Percentiles rank a stretch among this genome's conserved stretches.
Evolutionary conservation across 2,888 invertebrate genomes (phyloP).

Genomic region (Boloria selene): DNA sequence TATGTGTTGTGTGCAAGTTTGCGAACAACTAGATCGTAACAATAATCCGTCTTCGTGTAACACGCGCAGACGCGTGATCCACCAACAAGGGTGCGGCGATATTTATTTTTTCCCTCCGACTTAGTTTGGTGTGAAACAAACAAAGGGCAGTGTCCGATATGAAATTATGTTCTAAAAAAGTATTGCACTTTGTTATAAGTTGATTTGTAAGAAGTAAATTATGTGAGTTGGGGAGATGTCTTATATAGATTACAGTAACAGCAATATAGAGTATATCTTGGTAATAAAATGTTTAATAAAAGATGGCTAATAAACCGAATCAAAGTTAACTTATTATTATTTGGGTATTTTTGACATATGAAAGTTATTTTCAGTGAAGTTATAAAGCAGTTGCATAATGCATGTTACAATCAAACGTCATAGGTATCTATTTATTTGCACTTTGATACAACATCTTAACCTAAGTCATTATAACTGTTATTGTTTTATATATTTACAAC

Average conservation of each 20-base stretch:
- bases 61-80: conserved; percentile 79
- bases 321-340: too few relatives aligned
- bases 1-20: conserved; percentile 47
- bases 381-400: too few relatives aligned
- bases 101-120: conserved; percentile 70
- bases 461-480: too few relatives aligned
- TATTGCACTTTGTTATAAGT: conserved; percentile 35
- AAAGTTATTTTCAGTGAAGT: too few relatives aligned
- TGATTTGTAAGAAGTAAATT: conserved; percentile 26
- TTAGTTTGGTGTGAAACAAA: conserved; percentile 66
- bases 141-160: conserved; percentile 49
- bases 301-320: too few relatives aligned
- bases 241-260: conserved; percentile 6
- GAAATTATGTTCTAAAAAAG: conserved; percentile 43
- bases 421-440: too few relatives aligned
- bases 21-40: conserved; percentile 53
- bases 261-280: background rate
- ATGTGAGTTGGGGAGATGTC: conserved; percentile 13
- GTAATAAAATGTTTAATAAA: too few relatives aligned
- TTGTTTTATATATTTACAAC: background rate
- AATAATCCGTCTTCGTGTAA: conserved; percentile 78
- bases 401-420: too few relatives aligned
- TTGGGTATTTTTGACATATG: too few relatives aligned
- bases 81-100: conserved; percentile 76
- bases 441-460: too few relatives aligned